A percentile compares a stretch with the other conserved stretches of the same genome.
phyloP scores from a whole-genome alignment of 2,797 vertebrate species.

The Aselliscus stoliczkanus region DNA sequence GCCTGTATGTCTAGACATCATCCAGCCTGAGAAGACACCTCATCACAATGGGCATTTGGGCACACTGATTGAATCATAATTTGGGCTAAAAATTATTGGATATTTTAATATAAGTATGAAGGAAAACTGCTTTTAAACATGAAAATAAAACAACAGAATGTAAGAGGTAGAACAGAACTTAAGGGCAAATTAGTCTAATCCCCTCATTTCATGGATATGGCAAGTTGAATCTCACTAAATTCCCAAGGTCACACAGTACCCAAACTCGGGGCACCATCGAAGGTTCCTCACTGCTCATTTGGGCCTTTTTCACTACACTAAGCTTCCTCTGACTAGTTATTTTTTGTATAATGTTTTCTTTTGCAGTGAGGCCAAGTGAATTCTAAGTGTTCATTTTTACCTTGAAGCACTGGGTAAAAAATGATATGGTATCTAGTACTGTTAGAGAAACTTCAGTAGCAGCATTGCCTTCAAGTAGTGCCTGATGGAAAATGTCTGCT shows the following conservation, averaged over 20 bases:
- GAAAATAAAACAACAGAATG: constrained; percentile 1
- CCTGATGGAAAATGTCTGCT: constrained; percentile 93
- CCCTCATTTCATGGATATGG: neutral
- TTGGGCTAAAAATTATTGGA: neutral
- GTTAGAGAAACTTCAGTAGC: constrained; percentile 92
- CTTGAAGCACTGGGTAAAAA: constrained; percentile 95
- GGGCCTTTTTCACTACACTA: neutral
- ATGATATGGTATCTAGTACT: constrained; percentile 91
- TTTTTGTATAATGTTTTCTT: neutral
- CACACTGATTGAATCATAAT: neutral
- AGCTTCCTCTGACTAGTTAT: neutral
- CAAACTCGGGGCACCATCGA: neutral
- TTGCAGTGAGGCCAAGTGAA: neutral
- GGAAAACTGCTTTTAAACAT: neutral
- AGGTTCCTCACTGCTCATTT: neutral
- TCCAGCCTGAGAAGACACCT: neutral
- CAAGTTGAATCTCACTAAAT: neutral
- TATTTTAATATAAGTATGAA: neutral
- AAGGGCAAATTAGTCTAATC: neutral
- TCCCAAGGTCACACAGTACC: neutral
- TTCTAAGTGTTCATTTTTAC: constrained; percentile 78
- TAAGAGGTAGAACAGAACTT: neutral
- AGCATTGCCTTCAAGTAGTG: constrained; percentile 93
- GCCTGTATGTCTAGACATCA: neutral
- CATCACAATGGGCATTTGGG: neutral